A percentile compares a stretch with the other conserved stretches of the same genome.
Conservation (phyloP, 1,140 invertebrate genomes). For the Tetraneura akinire region DNA sequence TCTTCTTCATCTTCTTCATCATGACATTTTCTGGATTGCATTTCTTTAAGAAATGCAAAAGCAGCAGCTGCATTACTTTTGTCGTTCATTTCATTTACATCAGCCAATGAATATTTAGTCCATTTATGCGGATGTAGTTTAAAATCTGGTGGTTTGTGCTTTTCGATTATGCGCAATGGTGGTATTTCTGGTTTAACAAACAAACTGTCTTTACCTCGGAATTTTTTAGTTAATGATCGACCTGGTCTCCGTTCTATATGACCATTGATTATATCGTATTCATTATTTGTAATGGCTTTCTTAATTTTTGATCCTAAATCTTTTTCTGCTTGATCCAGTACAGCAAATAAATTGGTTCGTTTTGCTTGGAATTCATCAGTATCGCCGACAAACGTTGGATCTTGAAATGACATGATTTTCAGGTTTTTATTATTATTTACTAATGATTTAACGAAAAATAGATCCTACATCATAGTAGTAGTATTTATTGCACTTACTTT, state of each 20-base stretch:
- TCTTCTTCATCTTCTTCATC: conserved; percentile 55
- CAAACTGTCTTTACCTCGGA: conserved; percentile 74
- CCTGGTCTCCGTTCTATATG: neutral
- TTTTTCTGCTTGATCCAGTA: conserved; percentile 37
- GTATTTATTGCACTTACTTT: too few relatives aligned
- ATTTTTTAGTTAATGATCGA: conserved; percentile 61
- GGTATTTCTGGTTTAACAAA: conserved; percentile 71
- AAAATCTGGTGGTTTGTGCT: conserved; percentile 65
- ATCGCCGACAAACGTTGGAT: neutral
- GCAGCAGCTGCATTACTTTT: conserved; percentile 72
- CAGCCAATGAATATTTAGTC: conserved; percentile 72
- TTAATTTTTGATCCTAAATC: conserved; percentile 32
- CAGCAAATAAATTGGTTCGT: conserved; percentile 40
- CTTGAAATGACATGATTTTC: conserved; percentile 12
- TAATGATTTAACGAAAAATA: neutral
- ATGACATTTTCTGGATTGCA: conserved; percentile 63
- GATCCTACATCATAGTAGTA: too few relatives aligned
- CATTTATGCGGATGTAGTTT: conserved; percentile 76
- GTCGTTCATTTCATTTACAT: conserved; percentile 76
- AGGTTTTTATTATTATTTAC: too few relatives aligned
- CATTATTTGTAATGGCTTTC: neutral
- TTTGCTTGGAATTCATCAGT: conserved; percentile 10
- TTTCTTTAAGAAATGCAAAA: conserved; percentile 68
- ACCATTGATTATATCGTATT: conserved; percentile 16
- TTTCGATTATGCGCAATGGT: conserved; percentile 57